Percentiles rank a stretch among this genome's conserved stretches.
Conservation (phyloP, 2,797 vertebrate species). For the Leptoclinus maculatus region DNA sequence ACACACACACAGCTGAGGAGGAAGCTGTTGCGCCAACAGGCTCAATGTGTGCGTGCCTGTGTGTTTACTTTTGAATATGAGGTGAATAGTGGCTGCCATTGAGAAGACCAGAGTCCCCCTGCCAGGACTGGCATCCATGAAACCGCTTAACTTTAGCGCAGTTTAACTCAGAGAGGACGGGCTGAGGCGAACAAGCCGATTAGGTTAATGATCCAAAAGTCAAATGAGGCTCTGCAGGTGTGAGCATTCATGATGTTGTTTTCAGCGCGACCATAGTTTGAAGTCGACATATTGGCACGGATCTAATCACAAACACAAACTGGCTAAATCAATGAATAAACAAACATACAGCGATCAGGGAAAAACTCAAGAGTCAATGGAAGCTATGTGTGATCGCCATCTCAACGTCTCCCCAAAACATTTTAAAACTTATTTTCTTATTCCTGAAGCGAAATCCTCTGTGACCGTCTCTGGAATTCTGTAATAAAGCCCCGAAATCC, state of each 20-base stretch:
- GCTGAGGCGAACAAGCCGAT: constrained; percentile 29
- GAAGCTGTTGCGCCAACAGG: constrained; percentile 72
- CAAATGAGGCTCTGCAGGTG: constrained; percentile 30
- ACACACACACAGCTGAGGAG: constrained; percentile 60
- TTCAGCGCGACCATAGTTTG: neutral
- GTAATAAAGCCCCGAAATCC: constrained; percentile 37
- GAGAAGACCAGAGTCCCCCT: constrained; percentile 63
- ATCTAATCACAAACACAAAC: neutral
- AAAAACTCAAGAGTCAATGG: constrained; percentile 15
- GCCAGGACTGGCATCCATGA: constrained; percentile 54
- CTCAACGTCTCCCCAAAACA: neutral
- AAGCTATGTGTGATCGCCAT: constrained; percentile 3
- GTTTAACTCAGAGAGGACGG: constrained; percentile 38
- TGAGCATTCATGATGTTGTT: neutral
- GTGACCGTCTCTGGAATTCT: constrained; percentile 39
- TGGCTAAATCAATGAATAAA: constrained; percentile 11
- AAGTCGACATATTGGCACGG: too few relatives aligned
- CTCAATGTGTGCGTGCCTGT: constrained; percentile 61
- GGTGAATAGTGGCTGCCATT: constrained; percentile 80
- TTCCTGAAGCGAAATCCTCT: constrained; percentile 25
- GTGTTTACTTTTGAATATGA: constrained; percentile 84
- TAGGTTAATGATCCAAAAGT: constrained; percentile 22
- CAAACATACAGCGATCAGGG: neutral
- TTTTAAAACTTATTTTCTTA: constrained; percentile 11
- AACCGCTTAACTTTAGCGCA: constrained; percentile 41